Conservation (phyloP, 2,888 invertebrate genomes). For the Timema podura region DNA sequence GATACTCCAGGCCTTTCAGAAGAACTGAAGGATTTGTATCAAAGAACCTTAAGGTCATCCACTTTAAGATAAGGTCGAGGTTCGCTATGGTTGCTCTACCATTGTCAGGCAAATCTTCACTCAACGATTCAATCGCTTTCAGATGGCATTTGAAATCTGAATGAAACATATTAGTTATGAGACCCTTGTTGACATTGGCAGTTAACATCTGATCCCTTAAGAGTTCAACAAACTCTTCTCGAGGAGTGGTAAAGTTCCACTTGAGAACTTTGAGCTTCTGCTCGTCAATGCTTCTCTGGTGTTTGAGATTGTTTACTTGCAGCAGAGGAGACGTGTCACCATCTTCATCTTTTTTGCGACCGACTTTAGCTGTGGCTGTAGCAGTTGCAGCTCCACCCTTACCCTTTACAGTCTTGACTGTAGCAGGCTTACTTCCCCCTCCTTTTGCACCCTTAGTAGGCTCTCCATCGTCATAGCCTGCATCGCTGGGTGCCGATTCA, state of each 20-base stretch:
- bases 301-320: slow-evolving; percentile 79
- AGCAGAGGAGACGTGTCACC: slow-evolving; percentile 75
- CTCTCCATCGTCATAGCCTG: slow-evolving; percentile 50
- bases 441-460: slow-evolving; percentile 49
- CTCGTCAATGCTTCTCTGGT: slow-evolving; percentile 90
- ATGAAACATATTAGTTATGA: slow-evolving; percentile 91
- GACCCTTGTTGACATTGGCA: slow-evolving; percentile 80
- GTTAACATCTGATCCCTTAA: slow-evolving; percentile 85
- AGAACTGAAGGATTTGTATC: slow-evolving; percentile 98
- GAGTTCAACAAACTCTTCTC: slow-evolving; percentile 91
- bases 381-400: slow-evolving; percentile 52
- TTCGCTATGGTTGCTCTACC: slow-evolving; percentile 79
- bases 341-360: slow-evolving; percentile 78
- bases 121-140: slow-evolving; percentile 88
- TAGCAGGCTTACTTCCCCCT: background rate
- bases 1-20: slow-evolving; percentile 90
- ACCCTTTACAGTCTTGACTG: background rate
- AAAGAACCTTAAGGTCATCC: slow-evolving; percentile 94
- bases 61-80: slow-evolving; percentile 91
- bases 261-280: slow-evolving; percentile 83
- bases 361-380: slow-evolving; percentile 25
- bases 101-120: slow-evolving; percentile 74
- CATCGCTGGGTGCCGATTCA: slow-evolving; percentile 43
- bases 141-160: slow-evolving; percentile 91
- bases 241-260: slow-evolving; percentile 92